Conservation (phyloP, 2,113 vertebrate species). For the Marcusenius ussheri region DNA sequence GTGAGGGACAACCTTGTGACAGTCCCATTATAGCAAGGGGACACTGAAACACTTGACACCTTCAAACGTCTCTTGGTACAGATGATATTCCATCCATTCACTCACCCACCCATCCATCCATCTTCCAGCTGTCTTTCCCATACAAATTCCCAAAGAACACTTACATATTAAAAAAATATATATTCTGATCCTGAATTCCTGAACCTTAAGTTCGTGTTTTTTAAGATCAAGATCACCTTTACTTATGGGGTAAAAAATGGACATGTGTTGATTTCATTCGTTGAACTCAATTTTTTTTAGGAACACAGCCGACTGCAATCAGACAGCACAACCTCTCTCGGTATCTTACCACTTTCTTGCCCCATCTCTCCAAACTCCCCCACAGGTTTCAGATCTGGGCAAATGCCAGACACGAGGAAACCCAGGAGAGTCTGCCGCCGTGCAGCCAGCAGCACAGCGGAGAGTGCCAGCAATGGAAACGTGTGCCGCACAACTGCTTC, state of each 20-base stretch:
- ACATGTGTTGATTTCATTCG: neutral
- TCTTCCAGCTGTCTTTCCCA: neutral
- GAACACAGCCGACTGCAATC: neutral
- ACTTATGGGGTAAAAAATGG: neutral
- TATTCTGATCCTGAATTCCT: neutral
- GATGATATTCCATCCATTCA: neutral
- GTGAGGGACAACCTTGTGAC: neutral
- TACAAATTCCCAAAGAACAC: neutral
- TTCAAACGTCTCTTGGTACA: neutral
- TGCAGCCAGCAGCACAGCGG: neutral
- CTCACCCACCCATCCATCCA: neutral
- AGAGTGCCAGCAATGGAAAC: neutral
- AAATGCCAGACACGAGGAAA: neutral
- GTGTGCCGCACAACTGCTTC: neutral
- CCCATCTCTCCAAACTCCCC: neutral
- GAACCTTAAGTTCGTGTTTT: neutral
- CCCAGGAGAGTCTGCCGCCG: neutral
- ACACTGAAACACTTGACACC: neutral
- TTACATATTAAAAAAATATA: neutral
- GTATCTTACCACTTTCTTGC: neutral
- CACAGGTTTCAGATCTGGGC: neutral
- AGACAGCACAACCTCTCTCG: neutral
- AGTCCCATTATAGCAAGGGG: neutral
- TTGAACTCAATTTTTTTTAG: neutral
- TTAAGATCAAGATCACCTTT: neutral